phyloP scores from a whole-genome alignment of 2,113 vertebrate genomes.

The Phylloscopus trochilus region DNA sequence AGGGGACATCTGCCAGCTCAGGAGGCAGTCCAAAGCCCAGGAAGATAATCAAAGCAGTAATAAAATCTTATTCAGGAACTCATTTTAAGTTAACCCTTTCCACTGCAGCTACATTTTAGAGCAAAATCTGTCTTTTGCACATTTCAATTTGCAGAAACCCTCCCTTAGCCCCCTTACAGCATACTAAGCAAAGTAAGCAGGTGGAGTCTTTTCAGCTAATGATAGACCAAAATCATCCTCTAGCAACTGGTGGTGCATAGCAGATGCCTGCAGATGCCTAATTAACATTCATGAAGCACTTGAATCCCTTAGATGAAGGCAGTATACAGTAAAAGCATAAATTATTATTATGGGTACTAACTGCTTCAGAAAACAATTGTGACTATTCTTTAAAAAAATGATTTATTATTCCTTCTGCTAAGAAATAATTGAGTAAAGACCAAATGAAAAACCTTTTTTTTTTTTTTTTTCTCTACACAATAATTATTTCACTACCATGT shows the following conservation, averaged over 20 bases:
- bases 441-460: neutral
- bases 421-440: neutral
- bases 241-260: constrained; percentile 19
- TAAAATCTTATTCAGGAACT: neutral
- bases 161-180: neutral
- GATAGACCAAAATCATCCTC: constrained; percentile 19
- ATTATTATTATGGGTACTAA: constrained; percentile 10
- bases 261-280: constrained; percentile 43
- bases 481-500: neutral
- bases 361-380: neutral
- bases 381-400: neutral
- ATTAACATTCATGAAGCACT: constrained; percentile 40
- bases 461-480: neutral
- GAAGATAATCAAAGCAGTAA: constrained; percentile 18
- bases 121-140: neutral
- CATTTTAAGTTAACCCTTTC: neutral
- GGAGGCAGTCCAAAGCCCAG: neutral
- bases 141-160: neutral
- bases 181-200: neutral
- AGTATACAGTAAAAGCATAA: neutral
- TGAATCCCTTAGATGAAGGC: constrained; percentile 8
- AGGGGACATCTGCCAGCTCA: constrained; percentile 32
- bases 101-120: neutral
- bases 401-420: neutral
- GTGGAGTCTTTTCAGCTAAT: constrained; percentile 28